These are phyloP conservation scores for Heteropelma amictum DNA, from an alignment of 2,888 invertebrate species.

Conservation along the genomic window DNA sequence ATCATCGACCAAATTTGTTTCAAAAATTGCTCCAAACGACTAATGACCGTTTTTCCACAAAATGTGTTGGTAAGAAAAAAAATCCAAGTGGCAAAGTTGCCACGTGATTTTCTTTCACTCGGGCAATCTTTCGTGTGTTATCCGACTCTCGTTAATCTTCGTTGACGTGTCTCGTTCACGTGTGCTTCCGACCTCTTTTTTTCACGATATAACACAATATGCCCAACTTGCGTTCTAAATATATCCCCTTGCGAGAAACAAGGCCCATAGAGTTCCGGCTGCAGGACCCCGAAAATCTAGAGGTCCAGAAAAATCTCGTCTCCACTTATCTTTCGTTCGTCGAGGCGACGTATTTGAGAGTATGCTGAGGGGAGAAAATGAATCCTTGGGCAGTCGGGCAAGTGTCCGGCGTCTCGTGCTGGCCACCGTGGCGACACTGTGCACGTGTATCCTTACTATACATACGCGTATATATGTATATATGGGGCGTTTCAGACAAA, in stretches of 20 bases:
- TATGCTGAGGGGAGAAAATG: slow-evolving; percentile 27
- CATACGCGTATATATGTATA: too few species aligned
- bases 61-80: slow-evolving; percentile 32
- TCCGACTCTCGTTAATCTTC: slow-evolving; percentile 50
- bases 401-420: slow-evolving; percentile 60
- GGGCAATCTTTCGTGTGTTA: slow-evolving; percentile 28
- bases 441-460: slow-evolving; percentile 7
- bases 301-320: slow-evolving; percentile 54
- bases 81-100: slow-evolving; percentile 44
- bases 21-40: background rate
- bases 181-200: slow-evolving; percentile 25
- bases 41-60: slow-evolving; percentile 22
- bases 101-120: slow-evolving; percentile 32
- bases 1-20: too few species aligned
- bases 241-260: slow-evolving; percentile 42
- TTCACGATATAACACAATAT: slow-evolving; percentile 8
- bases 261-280: slow-evolving; percentile 8
- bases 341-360: slow-evolving; percentile 22
- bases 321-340: slow-evolving; percentile 56
- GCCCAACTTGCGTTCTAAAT: slow-evolving; percentile 52
- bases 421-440: slow-evolving; percentile 55
- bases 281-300: slow-evolving; percentile 44
- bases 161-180: slow-evolving; percentile 38
- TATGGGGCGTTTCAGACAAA: background rate
- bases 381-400: slow-evolving; percentile 53